Conservation (phyloP, 2,113 vertebrate genomes). For the Limnothrissa miodon region DNA sequence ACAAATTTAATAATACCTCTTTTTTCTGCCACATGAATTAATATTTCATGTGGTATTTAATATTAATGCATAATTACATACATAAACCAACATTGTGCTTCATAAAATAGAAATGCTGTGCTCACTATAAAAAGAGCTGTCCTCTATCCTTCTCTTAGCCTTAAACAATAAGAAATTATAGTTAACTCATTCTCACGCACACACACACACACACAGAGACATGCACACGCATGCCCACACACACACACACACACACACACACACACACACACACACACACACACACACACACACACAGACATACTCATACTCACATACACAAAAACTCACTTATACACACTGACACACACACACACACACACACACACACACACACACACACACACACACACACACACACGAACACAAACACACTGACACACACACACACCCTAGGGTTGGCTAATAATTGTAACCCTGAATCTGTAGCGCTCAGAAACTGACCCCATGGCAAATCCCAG, state of each 20-base stretch:
- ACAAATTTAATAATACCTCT: too few relatives aligned
- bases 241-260: neutral
- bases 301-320: neutral
- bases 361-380: slow-evolving; percentile 34
- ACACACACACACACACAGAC: neutral
- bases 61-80: too few relatives aligned
- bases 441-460: slow-evolving; percentile 58
- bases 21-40: too few relatives aligned
- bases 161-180: neutral
- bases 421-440: slow-evolving; percentile 33
- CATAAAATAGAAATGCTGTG: too few relatives aligned
- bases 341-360: neutral
- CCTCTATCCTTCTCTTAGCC: too few relatives aligned
- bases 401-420: slow-evolving; percentile 33
- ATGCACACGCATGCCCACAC: neutral
- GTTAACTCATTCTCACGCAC: neutral
- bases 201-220: neutral
- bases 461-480: slow-evolving; percentile 53
- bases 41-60: too few relatives aligned
- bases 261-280: neutral
- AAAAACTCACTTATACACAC: slow-evolving; percentile 14
- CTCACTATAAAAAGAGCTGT: too few relatives aligned
- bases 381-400: slow-evolving; percentile 22
- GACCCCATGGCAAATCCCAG: slow-evolving; percentile 57
- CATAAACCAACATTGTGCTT: too few relatives aligned